Percentiles rank a stretch among this genome's conserved stretches.
Conservation (phyloP, 2,113 vertebrate species). For the Brachyhypopomus occidentalis region DNA sequence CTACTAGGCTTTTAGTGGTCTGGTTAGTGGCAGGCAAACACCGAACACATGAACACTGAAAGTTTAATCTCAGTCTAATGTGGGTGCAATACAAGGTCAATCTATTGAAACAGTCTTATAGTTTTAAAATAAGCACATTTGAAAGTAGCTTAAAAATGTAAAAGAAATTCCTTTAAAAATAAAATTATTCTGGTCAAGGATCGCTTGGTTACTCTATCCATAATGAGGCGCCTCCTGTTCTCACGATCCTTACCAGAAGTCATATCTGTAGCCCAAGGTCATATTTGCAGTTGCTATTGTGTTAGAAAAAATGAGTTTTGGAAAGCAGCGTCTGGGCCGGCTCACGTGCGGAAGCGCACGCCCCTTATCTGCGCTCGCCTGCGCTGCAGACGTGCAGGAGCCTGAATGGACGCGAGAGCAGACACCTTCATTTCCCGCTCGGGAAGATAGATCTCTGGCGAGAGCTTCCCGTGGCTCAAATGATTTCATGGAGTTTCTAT, state of each 20-base stretch:
- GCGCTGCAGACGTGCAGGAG: conserved; percentile 20
- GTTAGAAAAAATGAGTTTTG: conserved; percentile 34
- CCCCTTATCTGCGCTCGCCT: conserved; percentile 38
- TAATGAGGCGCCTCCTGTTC: conserved; percentile 12
- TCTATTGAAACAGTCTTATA: no score
- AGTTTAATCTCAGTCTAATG: no score
- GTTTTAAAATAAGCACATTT: not conserved
- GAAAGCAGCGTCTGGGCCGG: conserved; percentile 13
- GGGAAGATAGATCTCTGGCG: conserved; percentile 25
- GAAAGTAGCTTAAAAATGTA: conserved; percentile 1
- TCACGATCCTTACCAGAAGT: conserved; percentile 14
- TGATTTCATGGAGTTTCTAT: conserved; percentile 29
- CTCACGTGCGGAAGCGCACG: not conserved
- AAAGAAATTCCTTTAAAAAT: not conserved
- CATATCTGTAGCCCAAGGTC: conserved; percentile 42
- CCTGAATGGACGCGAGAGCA: not conserved
- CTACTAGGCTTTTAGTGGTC: no score
- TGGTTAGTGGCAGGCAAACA: no score
- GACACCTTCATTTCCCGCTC: conserved; percentile 35
- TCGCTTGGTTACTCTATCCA: conserved; percentile 8
- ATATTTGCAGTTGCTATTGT: conserved; percentile 46
- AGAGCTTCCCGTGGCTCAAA: not conserved
- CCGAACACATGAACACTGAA: no score
- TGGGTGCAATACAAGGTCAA: no score
- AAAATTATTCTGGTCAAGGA: not conserved